These are phyloP conservation scores for Bostrychus sinensis DNA, from an alignment of 2,113 vertebrate genomes.

Conservation along the genomic window DNA sequence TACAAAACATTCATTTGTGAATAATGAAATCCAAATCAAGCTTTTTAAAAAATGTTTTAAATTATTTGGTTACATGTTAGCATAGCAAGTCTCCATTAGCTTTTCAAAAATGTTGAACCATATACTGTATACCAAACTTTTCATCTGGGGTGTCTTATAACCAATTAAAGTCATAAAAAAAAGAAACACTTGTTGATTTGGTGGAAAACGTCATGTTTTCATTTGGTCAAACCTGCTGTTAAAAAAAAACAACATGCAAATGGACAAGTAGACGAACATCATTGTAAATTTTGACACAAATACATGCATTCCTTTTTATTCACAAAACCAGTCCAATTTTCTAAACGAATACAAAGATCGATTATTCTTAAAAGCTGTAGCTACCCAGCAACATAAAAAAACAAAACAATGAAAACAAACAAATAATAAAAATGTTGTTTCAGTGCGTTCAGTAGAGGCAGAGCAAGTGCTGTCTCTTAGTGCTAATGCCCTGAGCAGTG, in stretches of 20 bases:
- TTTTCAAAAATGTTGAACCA: too few species aligned
- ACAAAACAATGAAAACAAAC: conserved; percentile 64
- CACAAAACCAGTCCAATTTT: conserved; percentile 98
- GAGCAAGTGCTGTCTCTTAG: conserved; percentile 79
- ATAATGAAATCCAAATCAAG: conserved; percentile 50
- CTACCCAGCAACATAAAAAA: conserved; percentile 79
- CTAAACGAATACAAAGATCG: conserved; percentile 99
- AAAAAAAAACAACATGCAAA: conserved; percentile 73
- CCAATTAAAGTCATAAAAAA: conserved; percentile 53
- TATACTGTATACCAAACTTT: too few species aligned
- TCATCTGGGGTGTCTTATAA: conserved; percentile 31
- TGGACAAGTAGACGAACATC: conserved; percentile 82
- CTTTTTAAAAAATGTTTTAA: conserved; percentile 63
- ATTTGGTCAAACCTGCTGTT: conserved; percentile 56
- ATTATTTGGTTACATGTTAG: conserved; percentile 63
- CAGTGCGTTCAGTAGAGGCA: conserved; percentile 80
- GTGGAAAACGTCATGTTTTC: conserved; percentile 49
- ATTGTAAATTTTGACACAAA: conserved; percentile 91
- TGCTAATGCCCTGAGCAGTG: conserved; percentile 71
- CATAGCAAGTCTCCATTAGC: conserved; percentile 56
- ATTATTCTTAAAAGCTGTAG: conserved; percentile 90
- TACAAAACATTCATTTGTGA: too few species aligned
- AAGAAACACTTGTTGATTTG: conserved; percentile 41
- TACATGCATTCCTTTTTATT: conserved; percentile 99
- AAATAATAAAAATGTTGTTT: conserved; percentile 66